Base-by-base conservation (phyloP, 2,797 vertebrate genomes). In the Leptoclinus maculatus region DNA sequence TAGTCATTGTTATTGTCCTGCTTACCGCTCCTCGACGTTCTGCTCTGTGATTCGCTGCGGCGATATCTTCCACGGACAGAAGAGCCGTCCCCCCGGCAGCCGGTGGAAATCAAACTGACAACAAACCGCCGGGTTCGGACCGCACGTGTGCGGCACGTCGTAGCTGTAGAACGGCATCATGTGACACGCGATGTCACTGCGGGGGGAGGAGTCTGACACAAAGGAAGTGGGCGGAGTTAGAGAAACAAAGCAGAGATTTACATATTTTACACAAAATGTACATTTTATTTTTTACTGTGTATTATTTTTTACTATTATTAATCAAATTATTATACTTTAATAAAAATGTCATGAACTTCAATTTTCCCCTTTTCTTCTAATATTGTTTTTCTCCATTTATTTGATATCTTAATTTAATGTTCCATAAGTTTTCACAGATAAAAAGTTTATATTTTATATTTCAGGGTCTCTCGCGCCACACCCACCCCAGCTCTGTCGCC, bases 91-190 rank as follows among this genome's bases (percentile, higher is more conserved):
- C 73, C 97, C 97, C 1, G 96, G 96, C 84, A 99, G 94, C 14
- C 97, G 95, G 68, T 96, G 97, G 89, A 99, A 99, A 91, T 99
- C 97, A 84, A 98, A 99, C 93, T 99, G 97, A 84, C 97, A 99
- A 87, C 97, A 99, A 76, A 98, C 93, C 43, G 98, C 96, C 0
- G 97, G 97, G 89, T 98, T 96, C 0, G 97, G 97, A 38, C 97
- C 97, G 13, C 97, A 99, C 0, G 97, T 99, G 89, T 99, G 97
- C 41, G 97, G 97, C 45, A 99, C 19, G 53, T 99, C 97, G 39
- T 99, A 99, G 91, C 97, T 98, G 94, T 98, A 99, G 94, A 99
- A 99, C 23, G 97, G 97, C 97, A 99, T 99, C 97, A 98, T 97
- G 93, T 99, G 97, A 89, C 97, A 98, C 21, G 96, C 94, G 84